Evolutionary conservation across 2,113 vertebrate genomes (phyloP), one percentile per base, ranked within the genome.

Genomic region (Etheostoma cragini): DNA sequence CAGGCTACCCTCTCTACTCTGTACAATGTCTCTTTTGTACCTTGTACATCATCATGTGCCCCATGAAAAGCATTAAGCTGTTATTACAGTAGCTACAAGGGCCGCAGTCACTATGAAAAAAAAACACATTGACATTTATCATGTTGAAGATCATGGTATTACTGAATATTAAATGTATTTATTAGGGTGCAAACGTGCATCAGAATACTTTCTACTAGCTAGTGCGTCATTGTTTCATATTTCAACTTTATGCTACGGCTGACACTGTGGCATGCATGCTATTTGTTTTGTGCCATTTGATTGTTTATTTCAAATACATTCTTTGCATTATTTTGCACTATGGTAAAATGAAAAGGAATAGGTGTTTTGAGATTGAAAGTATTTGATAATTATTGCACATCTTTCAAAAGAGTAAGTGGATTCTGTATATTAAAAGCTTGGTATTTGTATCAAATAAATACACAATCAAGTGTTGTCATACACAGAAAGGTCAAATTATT

Each of bases 321-420:
- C 45, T 78, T 56, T 42, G 63, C 63, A 22, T 79, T 80, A 52
- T 81, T 82, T 89, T 89, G 89, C 88, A 92, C 87, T 58, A 22
- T 56, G 67, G 70, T 68, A 11, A 80, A 50, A 83, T 58, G 22
- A 49, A 53, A 64, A 42, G 49, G 30, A 46, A n/a, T 10, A 3
- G 3, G 11, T 35, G 46, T 61, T 81, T 57, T 78, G 26, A 57
- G 19, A 33, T 54, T 5, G 15, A 62, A 63, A 47, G 52, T 35
- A 13, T 81, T 69, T 74, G 13, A 70, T 58, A 38, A 53, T 64
- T 57, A 8, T 72, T 76, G 77, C 80, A 85, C 46, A 54, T 81
- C 61, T 67, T 80, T 68, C 70, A 21, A 60, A 66, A 72, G 87
- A 90, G 84, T 60, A 38, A 88, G 63, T 17, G 4, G 6, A 79